A percentile compares a stretch with the other conserved stretches of the same genome.
Evolutionary conservation across 2,113 vertebrate genomes (phyloP).

Genomic region (Alligator mississippiensis): DNA sequence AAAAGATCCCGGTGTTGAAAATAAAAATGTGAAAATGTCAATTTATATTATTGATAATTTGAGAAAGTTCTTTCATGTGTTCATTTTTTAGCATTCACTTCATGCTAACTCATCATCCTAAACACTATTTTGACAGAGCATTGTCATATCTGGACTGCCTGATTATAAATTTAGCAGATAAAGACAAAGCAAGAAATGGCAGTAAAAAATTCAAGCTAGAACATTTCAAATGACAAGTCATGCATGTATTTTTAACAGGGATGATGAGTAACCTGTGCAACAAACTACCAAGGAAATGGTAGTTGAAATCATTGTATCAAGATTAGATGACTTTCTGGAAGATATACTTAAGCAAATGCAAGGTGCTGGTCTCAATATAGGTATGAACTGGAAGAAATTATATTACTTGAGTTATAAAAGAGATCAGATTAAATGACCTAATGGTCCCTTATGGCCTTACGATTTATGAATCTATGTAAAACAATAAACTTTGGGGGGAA

Average conservation of each 20-base stretch:
- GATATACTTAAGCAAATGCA: not conserved
- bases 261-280: not conserved
- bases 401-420: not conserved
- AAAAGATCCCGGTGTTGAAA: not conserved
- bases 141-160: not conserved
- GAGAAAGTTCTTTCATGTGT: not conserved
- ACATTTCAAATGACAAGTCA: not conserved
- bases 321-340: not conserved
- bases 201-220: not conserved
- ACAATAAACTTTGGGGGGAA: not conserved
- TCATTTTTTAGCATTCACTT: not conserved
- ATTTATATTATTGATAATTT: not conserved
- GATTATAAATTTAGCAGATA: not conserved
- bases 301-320: constrained; percentile 1
- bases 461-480: not conserved
- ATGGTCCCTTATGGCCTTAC: not conserved
- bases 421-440: not conserved
- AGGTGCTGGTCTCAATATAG: not conserved
- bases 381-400: not conserved
- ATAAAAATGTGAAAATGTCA: not conserved
- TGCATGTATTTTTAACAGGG: not conserved
- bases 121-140: not conserved
- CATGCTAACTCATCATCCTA: not conserved
- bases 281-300: not conserved
- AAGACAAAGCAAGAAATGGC: not conserved